Percentiles rank a stretch among this genome's conserved stretches.
Evolutionary conservation across 2,888 invertebrate genomes (phyloP).

Genomic region (Protonemura montana): DNA sequence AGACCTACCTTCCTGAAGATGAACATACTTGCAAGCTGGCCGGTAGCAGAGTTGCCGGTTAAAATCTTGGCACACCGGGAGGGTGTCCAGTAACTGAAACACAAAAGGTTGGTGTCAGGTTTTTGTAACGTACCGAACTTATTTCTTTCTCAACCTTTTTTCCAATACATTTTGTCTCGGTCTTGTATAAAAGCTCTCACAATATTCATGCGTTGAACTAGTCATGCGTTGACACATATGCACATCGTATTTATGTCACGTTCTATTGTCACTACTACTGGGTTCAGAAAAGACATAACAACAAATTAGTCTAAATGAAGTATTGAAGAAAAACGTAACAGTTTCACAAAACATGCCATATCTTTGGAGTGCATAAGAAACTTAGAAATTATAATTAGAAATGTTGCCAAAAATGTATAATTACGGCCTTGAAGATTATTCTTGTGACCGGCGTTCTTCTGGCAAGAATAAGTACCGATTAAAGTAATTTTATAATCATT

Average conservation of each 20-base stretch:
- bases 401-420: constrained; percentile 18
- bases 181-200: not conserved
- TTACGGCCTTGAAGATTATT: constrained; percentile 1
- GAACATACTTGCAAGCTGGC: constrained; percentile 97
- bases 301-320: not conserved
- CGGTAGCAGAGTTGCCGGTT: constrained; percentile 96
- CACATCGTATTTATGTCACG: not conserved
- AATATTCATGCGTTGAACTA: not conserved
- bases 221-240: not conserved
- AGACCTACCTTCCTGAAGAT: constrained; percentile 91
- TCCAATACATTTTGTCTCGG: not conserved
- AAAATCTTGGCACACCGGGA: constrained; percentile 99
- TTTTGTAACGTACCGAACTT: not conserved
- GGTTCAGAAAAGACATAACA: not conserved
- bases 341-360: constrained; percentile 20
- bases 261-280: not conserved
- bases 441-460: not conserved
- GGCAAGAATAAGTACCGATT: not conserved
- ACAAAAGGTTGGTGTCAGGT: constrained; percentile 48
- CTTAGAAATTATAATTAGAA: not conserved
- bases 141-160: not conserved
- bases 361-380: not conserved
- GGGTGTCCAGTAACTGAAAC: constrained; percentile 99
- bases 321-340: not conserved
- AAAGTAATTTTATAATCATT: not conserved